phyloP scores from a whole-genome alignment of 2,888 invertebrate species.

The Aleiodes alternator region DNA sequence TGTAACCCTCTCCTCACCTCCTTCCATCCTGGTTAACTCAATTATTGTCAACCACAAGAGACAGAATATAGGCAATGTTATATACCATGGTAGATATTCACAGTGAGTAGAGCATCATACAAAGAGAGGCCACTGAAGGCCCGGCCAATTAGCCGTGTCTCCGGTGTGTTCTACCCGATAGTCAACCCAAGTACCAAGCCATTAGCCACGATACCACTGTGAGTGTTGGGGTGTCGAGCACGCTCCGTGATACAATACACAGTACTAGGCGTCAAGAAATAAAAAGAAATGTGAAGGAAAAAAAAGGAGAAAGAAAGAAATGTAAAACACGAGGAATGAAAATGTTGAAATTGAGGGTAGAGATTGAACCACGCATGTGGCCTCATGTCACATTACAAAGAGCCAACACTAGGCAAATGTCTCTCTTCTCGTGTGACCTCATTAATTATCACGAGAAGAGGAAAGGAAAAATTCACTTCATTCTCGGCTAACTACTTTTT shows the following conservation, averaged over 20 bases:
- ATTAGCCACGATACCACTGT: conserved; percentile 27
- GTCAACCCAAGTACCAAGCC: conserved; percentile 23
- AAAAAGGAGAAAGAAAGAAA: background rate
- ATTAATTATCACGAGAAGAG: conserved; percentile 12
- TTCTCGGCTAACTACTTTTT: background rate
- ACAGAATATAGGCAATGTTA: no score
- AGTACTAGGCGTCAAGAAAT: conserved; percentile 19
- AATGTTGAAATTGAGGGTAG: conserved; percentile 10
- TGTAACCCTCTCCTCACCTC: background rate
- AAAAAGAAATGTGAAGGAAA: background rate
- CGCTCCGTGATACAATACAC: background rate
- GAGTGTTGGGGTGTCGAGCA: conserved; percentile 19
- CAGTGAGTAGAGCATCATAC: background rate
- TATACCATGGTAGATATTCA: background rate
- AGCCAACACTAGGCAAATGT: background rate
- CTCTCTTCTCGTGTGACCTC: conserved; percentile 19
- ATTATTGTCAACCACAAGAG: no score
- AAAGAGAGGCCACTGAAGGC: conserved; percentile 1
- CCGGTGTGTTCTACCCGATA: background rate
- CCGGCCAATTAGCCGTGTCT: conserved; percentile 21
- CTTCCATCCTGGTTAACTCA: no score
- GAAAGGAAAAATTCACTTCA: background rate
- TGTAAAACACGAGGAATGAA: background rate
- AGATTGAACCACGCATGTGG: conserved; percentile 27
- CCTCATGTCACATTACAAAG: background rate